Evolutionary conservation across 2,797 vertebrate species (phyloP).

Genomic region (Sparus aurata): DNA sequence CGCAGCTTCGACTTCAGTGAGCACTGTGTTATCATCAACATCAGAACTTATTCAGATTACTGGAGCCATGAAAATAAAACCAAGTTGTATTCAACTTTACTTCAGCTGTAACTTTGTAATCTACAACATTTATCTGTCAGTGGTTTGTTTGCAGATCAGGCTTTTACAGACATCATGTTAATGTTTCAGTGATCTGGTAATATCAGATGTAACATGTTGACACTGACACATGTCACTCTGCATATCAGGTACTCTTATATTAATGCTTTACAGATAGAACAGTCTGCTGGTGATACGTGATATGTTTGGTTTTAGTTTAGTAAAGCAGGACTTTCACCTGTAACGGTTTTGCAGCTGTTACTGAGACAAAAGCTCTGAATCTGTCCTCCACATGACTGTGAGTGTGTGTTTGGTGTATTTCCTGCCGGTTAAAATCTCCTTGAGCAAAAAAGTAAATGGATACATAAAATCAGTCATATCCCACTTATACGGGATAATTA

Average conservation of each 20-base stretch:
- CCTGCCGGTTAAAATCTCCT: neutral
- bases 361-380: neutral
- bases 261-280: neutral
- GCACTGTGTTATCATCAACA: neutral
- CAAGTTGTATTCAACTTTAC: neutral
- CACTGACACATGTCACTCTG: neutral
- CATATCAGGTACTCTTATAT: neutral
- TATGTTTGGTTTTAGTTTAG: no score
- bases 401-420: neutral
- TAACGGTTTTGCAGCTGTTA: neutral
- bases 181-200: neutral
- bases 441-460: neutral
- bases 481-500: neutral
- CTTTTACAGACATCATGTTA: neutral
- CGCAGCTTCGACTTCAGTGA: neutral
- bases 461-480: neutral
- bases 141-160: neutral
- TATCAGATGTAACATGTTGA: neutral
- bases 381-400: neutral
- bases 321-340: neutral
- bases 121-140: neutral
- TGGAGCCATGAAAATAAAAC: neutral
- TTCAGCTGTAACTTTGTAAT: neutral
- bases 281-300: neutral
- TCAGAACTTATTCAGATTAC: neutral